phyloP scores from a whole-genome alignment of 2,888 invertebrate species.

The Drosophila greeni region DNA sequence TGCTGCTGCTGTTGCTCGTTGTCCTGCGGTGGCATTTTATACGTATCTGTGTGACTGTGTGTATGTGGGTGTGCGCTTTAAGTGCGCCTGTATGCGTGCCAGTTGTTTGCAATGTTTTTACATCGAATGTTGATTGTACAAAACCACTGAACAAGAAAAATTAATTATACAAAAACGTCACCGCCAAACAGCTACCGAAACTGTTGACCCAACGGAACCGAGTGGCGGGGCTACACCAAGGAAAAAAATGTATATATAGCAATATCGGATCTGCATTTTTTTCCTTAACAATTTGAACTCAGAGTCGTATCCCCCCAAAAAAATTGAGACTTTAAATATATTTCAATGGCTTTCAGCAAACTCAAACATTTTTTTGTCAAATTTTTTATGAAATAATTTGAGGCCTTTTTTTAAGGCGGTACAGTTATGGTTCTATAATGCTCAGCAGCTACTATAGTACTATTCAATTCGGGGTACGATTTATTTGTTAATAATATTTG shows the following conservation, averaged over 20 bases:
- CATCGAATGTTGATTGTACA: constrained; percentile 76
- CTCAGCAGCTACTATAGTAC: neutral
- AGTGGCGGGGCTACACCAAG: constrained; percentile 23
- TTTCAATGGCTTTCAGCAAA: neutral
- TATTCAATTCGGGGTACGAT: neutral
- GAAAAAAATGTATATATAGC: constrained; percentile 2
- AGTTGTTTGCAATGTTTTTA: constrained; percentile 70
- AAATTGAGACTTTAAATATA: constrained; percentile 3
- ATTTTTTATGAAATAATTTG: constrained; percentile 1
- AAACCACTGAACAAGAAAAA: constrained; percentile 79
- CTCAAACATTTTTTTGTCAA: neutral
- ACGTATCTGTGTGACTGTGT: neutral
- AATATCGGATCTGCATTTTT: constrained; percentile 2
- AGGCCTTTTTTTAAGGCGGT: neutral
- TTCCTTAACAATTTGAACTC: neutral
- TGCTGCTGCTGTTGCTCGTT: constrained; percentile 49
- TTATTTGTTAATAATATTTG: neutral
- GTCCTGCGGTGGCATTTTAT: constrained; percentile 65
- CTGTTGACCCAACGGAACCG: constrained; percentile 61
- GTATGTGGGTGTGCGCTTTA: constrained; percentile 59
- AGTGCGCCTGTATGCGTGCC: constrained; percentile 69
- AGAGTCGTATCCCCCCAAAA: neutral
- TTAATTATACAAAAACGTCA: constrained; percentile 78
- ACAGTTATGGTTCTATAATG: neutral
- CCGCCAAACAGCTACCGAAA: constrained; percentile 74